phyloP scores from a whole-genome alignment of 1,140 invertebrate species.

The Drosophila teissieri region DNA sequence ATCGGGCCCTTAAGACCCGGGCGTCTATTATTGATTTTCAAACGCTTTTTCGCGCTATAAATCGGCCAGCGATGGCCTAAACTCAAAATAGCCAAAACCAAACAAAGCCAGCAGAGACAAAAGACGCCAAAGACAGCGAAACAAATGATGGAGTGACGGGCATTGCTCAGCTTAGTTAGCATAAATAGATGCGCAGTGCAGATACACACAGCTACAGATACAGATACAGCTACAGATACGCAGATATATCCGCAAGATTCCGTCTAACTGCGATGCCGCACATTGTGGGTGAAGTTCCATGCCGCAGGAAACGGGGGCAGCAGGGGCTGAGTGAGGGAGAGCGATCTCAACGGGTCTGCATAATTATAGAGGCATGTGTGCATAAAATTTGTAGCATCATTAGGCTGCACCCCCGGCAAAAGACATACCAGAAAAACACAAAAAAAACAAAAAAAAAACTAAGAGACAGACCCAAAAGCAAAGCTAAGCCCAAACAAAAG shows the following conservation, averaged over 20 bases:
- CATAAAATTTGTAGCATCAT: slow-evolving; percentile 82
- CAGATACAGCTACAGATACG: slow-evolving; percentile 23
- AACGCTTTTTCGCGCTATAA: slow-evolving; percentile 74
- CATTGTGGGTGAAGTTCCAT: slow-evolving; percentile 44
- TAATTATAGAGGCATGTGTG: slow-evolving; percentile 78
- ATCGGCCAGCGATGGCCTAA: slow-evolving; percentile 52
- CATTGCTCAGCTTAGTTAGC: slow-evolving; percentile 67
- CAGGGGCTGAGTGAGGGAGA: background rate
- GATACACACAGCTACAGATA: slow-evolving; percentile 49
- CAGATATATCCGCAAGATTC: slow-evolving; percentile 1
- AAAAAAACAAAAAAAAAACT: slow-evolving; percentile 13
- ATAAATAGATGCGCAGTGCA: slow-evolving; percentile 79
- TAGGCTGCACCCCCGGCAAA: slow-evolving; percentile 79
- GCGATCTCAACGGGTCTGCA: slow-evolving; percentile 47
- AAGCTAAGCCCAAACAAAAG: slow-evolving; percentile 43
- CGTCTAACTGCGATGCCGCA: slow-evolving; percentile 6
- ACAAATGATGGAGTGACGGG: slow-evolving; percentile 64
- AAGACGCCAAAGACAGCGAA: slow-evolving; percentile 27
- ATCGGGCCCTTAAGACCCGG: slow-evolving; percentile 32
- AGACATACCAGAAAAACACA: slow-evolving; percentile 37
- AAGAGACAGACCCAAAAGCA: slow-evolving; percentile 16
- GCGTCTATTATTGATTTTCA: slow-evolving; percentile 74
- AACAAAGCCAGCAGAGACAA: slow-evolving; percentile 42
- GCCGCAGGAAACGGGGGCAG: slow-evolving; percentile 19
- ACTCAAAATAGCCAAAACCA: slow-evolving; percentile 21